Conservation (phyloP, 1,140 invertebrate species). For the Trachymyrmex septentrionalis region DNA sequence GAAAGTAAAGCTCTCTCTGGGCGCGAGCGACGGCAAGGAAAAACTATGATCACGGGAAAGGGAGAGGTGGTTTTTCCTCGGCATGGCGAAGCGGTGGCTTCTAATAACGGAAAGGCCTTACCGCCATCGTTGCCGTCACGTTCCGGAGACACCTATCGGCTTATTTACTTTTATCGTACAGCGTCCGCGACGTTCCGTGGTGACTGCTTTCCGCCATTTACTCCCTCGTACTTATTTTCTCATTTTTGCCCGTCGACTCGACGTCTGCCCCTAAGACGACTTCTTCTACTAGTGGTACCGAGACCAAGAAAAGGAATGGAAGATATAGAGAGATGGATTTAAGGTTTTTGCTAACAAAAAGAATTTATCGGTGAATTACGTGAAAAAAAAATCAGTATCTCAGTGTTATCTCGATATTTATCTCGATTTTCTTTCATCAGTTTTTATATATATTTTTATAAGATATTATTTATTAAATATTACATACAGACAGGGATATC, state of each 20-base stretch:
- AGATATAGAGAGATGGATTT: constrained; percentile 18
- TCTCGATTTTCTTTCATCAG: not conserved
- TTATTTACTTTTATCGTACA: constrained; percentile 63
- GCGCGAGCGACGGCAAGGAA: not conserved
- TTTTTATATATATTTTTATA: not conserved
- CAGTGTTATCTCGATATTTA: not conserved
- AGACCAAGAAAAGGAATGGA: not conserved
- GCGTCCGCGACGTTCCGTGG: constrained; percentile 50
- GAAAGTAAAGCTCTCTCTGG: constrained; percentile 50
- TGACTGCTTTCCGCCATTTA: constrained; percentile 57
- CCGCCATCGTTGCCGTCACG: constrained; percentile 22
- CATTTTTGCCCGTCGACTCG: constrained; percentile 59
- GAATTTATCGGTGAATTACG: constrained; percentile 7
- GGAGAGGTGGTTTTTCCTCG: constrained; percentile 9
- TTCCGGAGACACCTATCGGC: constrained; percentile 44
- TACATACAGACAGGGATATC: not conserved
- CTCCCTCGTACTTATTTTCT: constrained; percentile 55
- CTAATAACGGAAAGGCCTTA: constrained; percentile 55
- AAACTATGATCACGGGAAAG: not conserved
- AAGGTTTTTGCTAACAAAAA: constrained; percentile 1
- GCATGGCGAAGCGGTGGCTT: constrained; percentile 18
- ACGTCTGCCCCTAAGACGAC: constrained; percentile 29
- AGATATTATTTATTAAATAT: not conserved
- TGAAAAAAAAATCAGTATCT: not conserved
- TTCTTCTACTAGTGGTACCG: constrained; percentile 26